A percentile compares a stretch with the other conserved stretches of the same genome.
Evolutionary conservation across 1,140 invertebrate genomes (phyloP).

Genomic region (Drosophila ambigua): DNA sequence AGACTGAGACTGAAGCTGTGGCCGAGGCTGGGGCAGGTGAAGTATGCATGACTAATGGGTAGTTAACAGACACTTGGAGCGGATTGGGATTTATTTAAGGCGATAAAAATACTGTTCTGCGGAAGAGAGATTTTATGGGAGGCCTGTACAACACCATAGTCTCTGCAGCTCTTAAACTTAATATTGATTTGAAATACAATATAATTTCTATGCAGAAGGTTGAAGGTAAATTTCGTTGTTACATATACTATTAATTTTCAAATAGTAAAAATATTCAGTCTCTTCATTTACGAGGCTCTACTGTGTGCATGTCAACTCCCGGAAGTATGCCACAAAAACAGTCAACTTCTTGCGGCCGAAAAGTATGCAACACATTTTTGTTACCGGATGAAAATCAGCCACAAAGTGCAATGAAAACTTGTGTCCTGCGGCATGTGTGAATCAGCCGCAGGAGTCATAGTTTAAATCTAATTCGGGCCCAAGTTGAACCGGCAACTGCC

Average conservation of each 20-base stretch:
- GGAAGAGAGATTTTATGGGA: neutral
- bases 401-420: neutral
- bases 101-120: neutral
- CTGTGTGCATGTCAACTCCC: conserved; percentile 4
- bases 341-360: conserved; percentile 16
- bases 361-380: conserved; percentile 49
- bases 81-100: neutral
- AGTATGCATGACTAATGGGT: neutral
- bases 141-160: too few relatives aligned
- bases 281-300: neutral
- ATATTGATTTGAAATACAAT: too few relatives aligned
- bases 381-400: neutral
- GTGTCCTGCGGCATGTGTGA: conserved; percentile 12
- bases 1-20: too few relatives aligned
- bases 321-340: conserved; percentile 30
- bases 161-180: too few relatives aligned
- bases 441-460: neutral
- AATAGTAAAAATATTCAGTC: too few relatives aligned
- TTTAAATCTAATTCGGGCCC: conserved; percentile 36
- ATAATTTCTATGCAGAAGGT: neutral
- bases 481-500: conserved; percentile 22
- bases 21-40: conserved; percentile 7
- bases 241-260: neutral
- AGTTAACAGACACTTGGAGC: neutral
- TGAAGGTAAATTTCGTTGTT: too few relatives aligned